These are phyloP conservation scores for Hyperopisus bebe DNA, from an alignment of 2,113 vertebrate genomes.

Conservation along the genomic window DNA sequence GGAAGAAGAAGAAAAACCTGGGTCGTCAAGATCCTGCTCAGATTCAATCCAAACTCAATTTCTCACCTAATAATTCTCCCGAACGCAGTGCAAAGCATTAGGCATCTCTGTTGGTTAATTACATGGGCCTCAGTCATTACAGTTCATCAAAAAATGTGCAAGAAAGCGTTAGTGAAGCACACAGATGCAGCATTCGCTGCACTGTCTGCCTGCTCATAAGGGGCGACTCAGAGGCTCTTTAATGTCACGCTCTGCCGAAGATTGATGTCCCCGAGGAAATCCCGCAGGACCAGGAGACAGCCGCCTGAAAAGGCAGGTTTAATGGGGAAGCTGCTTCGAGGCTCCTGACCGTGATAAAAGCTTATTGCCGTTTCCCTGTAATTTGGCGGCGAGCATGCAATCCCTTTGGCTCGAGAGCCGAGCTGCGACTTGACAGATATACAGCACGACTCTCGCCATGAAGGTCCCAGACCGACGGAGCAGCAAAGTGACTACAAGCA, in stretches of 20 bases:
- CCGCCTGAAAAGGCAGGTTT: conserved; percentile 84
- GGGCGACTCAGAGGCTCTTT: conserved; percentile 52
- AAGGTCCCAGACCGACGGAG: conserved; percentile 23
- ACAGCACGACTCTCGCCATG: conserved; percentile 67
- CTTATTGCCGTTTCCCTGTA: conserved; percentile 85
- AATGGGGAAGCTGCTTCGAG: conserved; percentile 82
- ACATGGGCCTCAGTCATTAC: neutral
- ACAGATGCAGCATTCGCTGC: neutral
- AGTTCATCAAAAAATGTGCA: neutral
- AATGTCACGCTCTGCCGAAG: conserved; percentile 81
- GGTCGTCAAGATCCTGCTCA: neutral
- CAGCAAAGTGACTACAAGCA: neutral
- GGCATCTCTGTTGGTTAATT: neutral
- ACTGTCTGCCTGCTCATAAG: neutral
- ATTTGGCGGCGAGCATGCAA: conserved; percentile 80
- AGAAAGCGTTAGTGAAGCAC: neutral
- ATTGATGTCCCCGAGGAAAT: conserved; percentile 83
- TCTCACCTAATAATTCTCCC: neutral
- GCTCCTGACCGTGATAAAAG: conserved; percentile 86
- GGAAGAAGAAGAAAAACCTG: neutral
- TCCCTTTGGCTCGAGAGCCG: conserved; percentile 76
- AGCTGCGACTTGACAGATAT: conserved; percentile 68
- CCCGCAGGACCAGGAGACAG: conserved; percentile 62
- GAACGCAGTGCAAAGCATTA: neutral
- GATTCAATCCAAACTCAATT: neutral